Base-by-base conservation (phyloP, 2,888 invertebrate species). In the Epistrophe eligans region DNA sequence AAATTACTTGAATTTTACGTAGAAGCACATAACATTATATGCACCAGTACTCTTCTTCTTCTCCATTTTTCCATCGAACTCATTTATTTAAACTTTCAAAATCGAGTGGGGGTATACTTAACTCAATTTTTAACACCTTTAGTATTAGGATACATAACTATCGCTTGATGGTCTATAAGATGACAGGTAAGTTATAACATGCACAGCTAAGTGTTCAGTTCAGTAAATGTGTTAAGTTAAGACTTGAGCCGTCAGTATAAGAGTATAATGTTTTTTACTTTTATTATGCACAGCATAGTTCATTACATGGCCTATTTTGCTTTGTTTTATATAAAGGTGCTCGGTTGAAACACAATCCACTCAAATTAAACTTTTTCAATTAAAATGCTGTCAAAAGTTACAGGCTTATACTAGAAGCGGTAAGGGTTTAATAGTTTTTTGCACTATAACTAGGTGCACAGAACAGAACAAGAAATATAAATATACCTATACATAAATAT, bases 281-380 rank as follows among this genome's bases (percentile, higher is more conserved):
- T n/a, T 58, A 17, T 43, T 10, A 11, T 24, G 6, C n/a, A 9
- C 9, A 4, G 15, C 19, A 4, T 66, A 38, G 19, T 38, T 55
- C 40, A 70, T 55, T 70, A 55, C 70, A 55, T 55, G 55, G 55
- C 55, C 40, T 43, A 70, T n/a, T 70, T 70, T 35, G 52, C 19
- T 32, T 32, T 0, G 11, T 17, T 35, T 58, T 17, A 17, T 38
- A 38, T 50, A 67, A 67, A 35, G 35, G 35, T 50, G 19, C 19
- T 38, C 11, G 24, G 10, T 62, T 2, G 5, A 38, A 40, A 55
- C 55, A 55, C 40, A 70, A 70, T 28, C 28, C 24, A 70, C 55
- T 55, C 38, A 43, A 70, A 28, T 7, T 0, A 28, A 55, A 70
- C 38, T 70, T 52, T 70, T 70, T 28, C 7, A 28, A 55, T 70